These are phyloP conservation scores for Latrodectus geometricus DNA, from an alignment of 1,140 invertebrate genomes.

Conservation along the genomic window DNA sequence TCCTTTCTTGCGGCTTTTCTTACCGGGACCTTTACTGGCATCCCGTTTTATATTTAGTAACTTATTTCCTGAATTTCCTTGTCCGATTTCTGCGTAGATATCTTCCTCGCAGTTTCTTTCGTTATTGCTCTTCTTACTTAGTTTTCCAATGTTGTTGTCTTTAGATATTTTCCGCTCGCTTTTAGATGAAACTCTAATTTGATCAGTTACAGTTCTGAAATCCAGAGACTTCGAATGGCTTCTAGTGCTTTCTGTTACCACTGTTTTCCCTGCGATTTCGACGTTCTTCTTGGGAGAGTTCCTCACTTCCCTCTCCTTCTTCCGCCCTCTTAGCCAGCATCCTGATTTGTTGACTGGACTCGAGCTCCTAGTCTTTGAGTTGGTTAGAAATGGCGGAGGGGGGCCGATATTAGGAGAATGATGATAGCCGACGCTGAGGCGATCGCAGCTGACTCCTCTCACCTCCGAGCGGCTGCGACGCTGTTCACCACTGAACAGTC, in stretches of 20 bases:
- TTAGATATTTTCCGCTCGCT: not conserved
- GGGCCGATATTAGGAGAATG: not conserved
- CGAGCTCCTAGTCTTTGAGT: not conserved
- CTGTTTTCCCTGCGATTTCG: conserved; percentile 9
- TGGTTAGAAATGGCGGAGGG: not conserved
- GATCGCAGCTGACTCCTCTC: conserved; percentile 27
- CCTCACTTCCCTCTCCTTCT: conserved; percentile 23
- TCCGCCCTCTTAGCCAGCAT: conserved; percentile 26
- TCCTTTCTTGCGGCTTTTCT: conserved; percentile 28
- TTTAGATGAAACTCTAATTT: not conserved
- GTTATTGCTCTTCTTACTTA: not conserved
- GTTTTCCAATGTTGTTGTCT: not conserved
- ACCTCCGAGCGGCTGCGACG: conserved; percentile 6
- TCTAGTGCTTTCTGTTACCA: conserved; percentile 23
- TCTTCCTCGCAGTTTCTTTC: conserved; percentile 20
- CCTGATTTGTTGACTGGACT: conserved; percentile 31
- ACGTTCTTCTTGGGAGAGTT: not conserved
- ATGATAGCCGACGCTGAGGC: conserved; percentile 29
- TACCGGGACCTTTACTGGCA: conserved; percentile 6
- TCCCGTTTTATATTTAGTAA: not conserved
- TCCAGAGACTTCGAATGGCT: conserved; percentile 15
- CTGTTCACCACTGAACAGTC: conserved; percentile 11
- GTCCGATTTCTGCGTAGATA: conserved; percentile 38
- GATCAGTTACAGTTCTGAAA: conserved; percentile 13
- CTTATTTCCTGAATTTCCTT: not conserved